Evolutionary conservation across 2,113 vertebrate genomes (phyloP), one percentile per base, ranked within the genome.

Genomic region (Zosterops borbonicus): DNA sequence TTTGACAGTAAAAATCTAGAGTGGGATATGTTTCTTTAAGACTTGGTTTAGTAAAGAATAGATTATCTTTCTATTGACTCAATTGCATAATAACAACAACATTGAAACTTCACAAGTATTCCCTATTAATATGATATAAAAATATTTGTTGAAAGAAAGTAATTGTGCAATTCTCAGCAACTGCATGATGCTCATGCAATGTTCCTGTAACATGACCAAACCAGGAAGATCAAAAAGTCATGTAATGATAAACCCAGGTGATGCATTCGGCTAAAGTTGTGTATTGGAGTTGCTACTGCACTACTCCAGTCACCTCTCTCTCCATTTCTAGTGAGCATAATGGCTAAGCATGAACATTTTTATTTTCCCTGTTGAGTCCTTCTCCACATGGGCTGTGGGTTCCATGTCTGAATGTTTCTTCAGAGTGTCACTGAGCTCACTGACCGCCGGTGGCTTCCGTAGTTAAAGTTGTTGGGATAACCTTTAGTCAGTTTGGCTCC

Each of bases 381-480:
- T 64, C 28, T 79, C 46, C 64, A 21, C 22, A 5, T 16, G 63
- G 62, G 42, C 69, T 44, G 56, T 35, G 12, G 41, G 21, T 50
- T 69, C 31, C 21, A 35, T 59, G 74, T 47, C 42, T 35, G 67
- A 44, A 16, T 3, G 22, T 59, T 41, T n/a, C 29, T 29, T 97
- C 82, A 98, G 50, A 98, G 97, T 10, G 98, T 98, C 91, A 98
- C 87, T 35, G 98, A 92, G 29, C 98, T 98, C 95, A 98, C 74
- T 37, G 98, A 98, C 63, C 98, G 94, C 31, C 74, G 94, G 55
- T 98, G 98, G 89, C 95, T 97, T 15, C 96, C 78, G 1, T 14
- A 74, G 9, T 16, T 56, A 20, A 85, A 89, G 25, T 11, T 59
- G 6, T 22, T 41, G 80, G n/a, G 6, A 1, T 55, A 31, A 23